phyloP scores from a whole-genome alignment of 2,797 vertebrate species.

The Sebastes matsubarae region DNA sequence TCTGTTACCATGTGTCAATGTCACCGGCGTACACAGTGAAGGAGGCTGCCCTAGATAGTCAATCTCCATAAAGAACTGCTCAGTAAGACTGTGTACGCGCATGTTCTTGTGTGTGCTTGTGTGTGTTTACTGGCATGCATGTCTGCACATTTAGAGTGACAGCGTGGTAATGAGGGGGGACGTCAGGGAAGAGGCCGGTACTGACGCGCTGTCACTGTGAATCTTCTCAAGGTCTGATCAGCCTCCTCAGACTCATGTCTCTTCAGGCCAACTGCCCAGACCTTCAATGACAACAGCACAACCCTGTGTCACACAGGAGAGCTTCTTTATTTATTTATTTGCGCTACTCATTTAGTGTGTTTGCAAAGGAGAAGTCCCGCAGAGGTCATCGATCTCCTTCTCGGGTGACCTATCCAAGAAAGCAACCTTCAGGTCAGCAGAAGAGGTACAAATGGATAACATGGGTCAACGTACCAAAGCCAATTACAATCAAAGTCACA shows the following conservation, averaged over 20 bases:
- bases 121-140: conserved; percentile 37
- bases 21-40: conserved; percentile 37
- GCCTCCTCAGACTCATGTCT: conserved; percentile 34
- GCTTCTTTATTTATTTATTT: conserved; percentile 2
- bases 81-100: conserved; percentile 13
- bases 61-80: conserved; percentile 61
- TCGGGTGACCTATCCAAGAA: not conserved
- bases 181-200: conserved; percentile 45
- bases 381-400: not conserved
- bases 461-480: not conserved
- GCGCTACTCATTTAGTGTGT: not conserved
- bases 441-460: not conserved
- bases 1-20: conserved; percentile 63
- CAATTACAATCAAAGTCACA: conserved; percentile 20
- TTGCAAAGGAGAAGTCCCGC: not conserved
- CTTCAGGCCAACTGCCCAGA: conserved; percentile 34
- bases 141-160: conserved; percentile 60
- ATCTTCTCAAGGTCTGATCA: conserved; percentile 60
- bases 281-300: conserved; percentile 18
- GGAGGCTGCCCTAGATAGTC: conserved; percentile 66
- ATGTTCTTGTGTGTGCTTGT: not conserved
- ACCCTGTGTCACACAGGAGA: not conserved
- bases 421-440: not conserved
- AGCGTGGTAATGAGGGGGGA: conserved; percentile 59
- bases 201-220: conserved; percentile 62